Conservation (phyloP, 1,140 invertebrate genomes). For the Orius insidiosus region DNA sequence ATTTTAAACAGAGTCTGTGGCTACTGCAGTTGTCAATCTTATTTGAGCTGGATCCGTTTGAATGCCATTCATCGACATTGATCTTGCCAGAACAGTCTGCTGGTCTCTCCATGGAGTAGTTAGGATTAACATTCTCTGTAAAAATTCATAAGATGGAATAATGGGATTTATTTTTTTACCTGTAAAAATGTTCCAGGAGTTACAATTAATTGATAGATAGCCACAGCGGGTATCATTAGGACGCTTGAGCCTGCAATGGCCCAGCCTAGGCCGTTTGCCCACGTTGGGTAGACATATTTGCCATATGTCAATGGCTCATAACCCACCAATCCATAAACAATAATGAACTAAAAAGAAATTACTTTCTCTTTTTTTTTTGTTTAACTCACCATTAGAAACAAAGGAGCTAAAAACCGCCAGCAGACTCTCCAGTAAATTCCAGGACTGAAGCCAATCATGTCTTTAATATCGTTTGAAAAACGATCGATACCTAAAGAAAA, state of each 20-base stretch:
- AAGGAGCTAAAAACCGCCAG: conserved; percentile 77
- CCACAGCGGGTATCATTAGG: conserved; percentile 79
- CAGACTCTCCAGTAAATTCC: conserved; percentile 82
- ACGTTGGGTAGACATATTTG: conserved; percentile 74
- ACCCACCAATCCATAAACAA: conserved; percentile 69
- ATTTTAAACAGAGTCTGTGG: conserved; percentile 20
- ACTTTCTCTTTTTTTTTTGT: background rate
- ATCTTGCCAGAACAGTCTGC: conserved; percentile 27
- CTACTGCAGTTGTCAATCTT: conserved; percentile 22
- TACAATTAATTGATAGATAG: conserved; percentile 56
- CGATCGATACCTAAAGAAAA: conserved; percentile 48
- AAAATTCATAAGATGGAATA: conserved; percentile 11
- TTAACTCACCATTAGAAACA: conserved; percentile 59
- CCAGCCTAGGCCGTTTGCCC: conserved; percentile 86
- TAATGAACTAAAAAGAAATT: conserved; percentile 50
- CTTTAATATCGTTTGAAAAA: conserved; percentile 77
- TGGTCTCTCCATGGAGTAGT: conserved; percentile 70
- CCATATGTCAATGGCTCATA: conserved; percentile 80
- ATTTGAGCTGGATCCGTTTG: conserved; percentile 24
- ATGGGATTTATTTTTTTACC: conserved; percentile 34
- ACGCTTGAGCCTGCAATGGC: conserved; percentile 81
- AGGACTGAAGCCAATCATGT: conserved; percentile 84
- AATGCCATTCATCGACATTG: conserved; percentile 25
- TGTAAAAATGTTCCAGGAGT: conserved; percentile 61
- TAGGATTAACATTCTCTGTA: conserved; percentile 51